Base-by-base conservation (phyloP, 2,113 vertebrate genomes). In the Ammodytes marinus region DNA sequence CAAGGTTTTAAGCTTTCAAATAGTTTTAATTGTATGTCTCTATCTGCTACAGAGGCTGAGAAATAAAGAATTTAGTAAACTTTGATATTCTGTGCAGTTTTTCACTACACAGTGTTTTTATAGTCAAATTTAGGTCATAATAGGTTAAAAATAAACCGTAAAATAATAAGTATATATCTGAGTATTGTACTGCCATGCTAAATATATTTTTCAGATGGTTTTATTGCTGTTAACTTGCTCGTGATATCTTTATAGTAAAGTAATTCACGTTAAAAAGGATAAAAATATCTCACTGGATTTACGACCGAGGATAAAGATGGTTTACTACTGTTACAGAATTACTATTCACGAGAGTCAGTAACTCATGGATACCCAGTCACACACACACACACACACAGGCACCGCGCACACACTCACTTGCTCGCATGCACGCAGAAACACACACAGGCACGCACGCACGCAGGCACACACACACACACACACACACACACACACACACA, bases 271-370 rank as follows among this genome's bases (percentile, higher is more conserved):
- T 46, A 9, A 46, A 55, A 54, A 55, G 17, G 11, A 43, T 55
- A 10, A 46, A 43, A 46, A 14, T 35, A 39, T n/a, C 15, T 43
- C 4, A 50, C 15, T 42, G 70, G 35, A 5, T n/a, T 68, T 39
- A 68, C 1, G 11, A 3, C 4, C 0, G 6, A n/a, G 50, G 6
- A 42, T 39, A 39, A 19, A 59, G 17, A 35, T 27, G 17, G 55
- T 59, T 40, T 15, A 9, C 8, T 15, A 9, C 8, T 52, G 79
- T 80, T 80, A 60, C 55, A 45, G 45, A 60, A 67, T 27, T 0
- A 10, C 1, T 60, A 37, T 53, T 61, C 64, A 77, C 4, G 46
- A 69, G 35, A 37, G 35, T 10, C 35, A 5, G 17, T 57, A n/a
- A 67, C 39, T 53, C 27, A 74, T 63, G 27, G 27, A 27, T 1